Base-by-base conservation (phyloP, 2,888 invertebrate genomes). In the Cephalotes varians region DNA sequence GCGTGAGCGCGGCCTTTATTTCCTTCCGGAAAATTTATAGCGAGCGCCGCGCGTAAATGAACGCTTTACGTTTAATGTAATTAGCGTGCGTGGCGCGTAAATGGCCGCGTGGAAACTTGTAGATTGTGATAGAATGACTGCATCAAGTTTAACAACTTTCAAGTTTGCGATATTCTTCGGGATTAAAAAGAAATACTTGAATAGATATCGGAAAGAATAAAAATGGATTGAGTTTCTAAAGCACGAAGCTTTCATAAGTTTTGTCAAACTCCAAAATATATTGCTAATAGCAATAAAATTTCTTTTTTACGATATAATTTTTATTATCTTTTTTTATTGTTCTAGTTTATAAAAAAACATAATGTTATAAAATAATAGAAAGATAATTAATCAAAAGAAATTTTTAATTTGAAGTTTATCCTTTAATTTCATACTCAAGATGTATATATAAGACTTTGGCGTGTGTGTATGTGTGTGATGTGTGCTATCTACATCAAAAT, bases 31-130 rank as follows among this genome's bases (percentile, higher is more conserved):
- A 56, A 77, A 77, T 72, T 77, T 77, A 77, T 25, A 73, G 56
- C 54, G 51, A 44, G 40, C 54, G 40, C 64, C 31, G 44, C 54
- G 77, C 77, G 40, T 44, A 72, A 77, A 77, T 77, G 73, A 77
- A 71, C 56, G 77, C 44, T 72, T 77, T 47, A 77, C 73, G 44
- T 77, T 77, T 77, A 77, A 77, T 77, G 72, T 56, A 77, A 77
- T 77, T 77, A 77, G 77, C 73, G 73, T 77, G 73, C 72, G 56
- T 56, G 34, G 56, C 56, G 77, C 77, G 54, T 72, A 77, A 77
- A 77, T 56, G 73, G 56, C 72, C 31, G 44, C 72, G 56, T 56
- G 44, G 56, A 71, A 71, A 71, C 56, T 37, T 65, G 25, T 65
- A 51, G 25, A 74, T 37, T 76, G 54, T 54, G 76, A 44, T 10